Evolutionary conservation across 2,888 invertebrate species (phyloP).

Genomic region (Mythimna lalbum): DNA sequence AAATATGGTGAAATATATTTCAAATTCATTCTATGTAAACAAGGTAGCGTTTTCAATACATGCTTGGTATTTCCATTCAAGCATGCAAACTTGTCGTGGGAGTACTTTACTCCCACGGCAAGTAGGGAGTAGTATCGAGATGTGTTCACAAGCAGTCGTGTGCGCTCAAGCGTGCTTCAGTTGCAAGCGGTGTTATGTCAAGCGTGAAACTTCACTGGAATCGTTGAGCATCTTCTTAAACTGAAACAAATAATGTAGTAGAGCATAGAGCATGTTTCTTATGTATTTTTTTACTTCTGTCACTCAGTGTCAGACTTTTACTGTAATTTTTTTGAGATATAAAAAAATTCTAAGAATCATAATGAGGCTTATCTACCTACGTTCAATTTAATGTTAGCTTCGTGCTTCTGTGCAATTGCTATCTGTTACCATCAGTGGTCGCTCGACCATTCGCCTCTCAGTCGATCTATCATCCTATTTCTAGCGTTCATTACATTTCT

Average conservation of each 20-base stretch:
- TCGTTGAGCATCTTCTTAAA: conserved; percentile 8
- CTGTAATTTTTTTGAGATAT: no score
- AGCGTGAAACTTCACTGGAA: conserved; percentile 23
- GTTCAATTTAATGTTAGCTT: no score
- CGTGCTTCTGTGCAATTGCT: no score
- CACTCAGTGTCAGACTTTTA: no score
- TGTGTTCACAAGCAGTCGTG: conserved; percentile 15
- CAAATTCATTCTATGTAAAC: not conserved
- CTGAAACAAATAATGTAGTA: not conserved
- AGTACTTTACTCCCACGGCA: no score
- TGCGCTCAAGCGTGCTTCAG: conserved; percentile 9
- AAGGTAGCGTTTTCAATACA: not conserved
- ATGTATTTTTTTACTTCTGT: no score
- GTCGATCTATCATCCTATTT: no score
- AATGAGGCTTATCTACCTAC: no score
- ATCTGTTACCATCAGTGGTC: no score
- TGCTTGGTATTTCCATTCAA: not conserved
- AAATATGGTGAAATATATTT: not conserved
- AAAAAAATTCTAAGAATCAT: no score
- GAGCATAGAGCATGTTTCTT: not conserved
- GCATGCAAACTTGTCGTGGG: not conserved
- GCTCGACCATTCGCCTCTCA: no score
- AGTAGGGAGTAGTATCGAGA: conserved; percentile 1
- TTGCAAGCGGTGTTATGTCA: conserved; percentile 17
- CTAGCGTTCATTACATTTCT: no score